Conservation (phyloP, 1,140 invertebrate genomes). For the Trichogramma pretiosum region DNA sequence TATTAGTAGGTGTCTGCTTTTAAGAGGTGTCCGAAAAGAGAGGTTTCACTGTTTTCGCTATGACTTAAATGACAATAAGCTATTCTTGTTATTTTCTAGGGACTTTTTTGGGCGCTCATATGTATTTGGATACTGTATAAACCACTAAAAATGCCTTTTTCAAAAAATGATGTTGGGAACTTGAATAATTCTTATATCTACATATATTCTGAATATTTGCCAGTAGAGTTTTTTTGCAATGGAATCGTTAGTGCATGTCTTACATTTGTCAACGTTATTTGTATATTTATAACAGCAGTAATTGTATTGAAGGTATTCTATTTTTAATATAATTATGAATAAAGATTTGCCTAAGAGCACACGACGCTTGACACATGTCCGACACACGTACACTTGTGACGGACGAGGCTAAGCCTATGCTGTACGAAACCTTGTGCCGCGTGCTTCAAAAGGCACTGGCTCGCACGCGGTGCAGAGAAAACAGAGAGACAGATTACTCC, state of each 20-base stretch:
- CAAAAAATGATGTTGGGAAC: constrained; percentile 57
- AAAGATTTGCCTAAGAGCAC: no score
- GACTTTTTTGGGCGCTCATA: constrained; percentile 66
- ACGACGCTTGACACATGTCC: no score
- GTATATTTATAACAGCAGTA: constrained; percentile 75
- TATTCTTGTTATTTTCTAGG: constrained; percentile 47
- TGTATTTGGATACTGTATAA: constrained; percentile 62
- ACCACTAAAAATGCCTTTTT: constrained; percentile 58
- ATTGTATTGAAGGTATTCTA: constrained; percentile 62
- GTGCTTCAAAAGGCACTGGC: no score
- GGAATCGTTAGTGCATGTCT: constrained; percentile 72
- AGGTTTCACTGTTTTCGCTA: no score
- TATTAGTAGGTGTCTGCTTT: no score
- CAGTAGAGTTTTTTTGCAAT: constrained; percentile 67
- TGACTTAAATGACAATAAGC: no score
- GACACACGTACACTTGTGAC: no score
- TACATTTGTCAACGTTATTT: constrained; percentile 74
- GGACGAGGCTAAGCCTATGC: no score
- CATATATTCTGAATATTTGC: constrained; percentile 61
- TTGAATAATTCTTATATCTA: constrained; percentile 53
- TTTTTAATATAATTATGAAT: constrained; percentile 1
- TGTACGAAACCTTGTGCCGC: no score
- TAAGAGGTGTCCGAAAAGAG: no score
- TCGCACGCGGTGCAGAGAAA: no score
- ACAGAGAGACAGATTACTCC: no score